These are phyloP conservation scores for Sander vitreus DNA, from an alignment of 2,113 vertebrate genomes.

Conservation along the genomic window DNA sequence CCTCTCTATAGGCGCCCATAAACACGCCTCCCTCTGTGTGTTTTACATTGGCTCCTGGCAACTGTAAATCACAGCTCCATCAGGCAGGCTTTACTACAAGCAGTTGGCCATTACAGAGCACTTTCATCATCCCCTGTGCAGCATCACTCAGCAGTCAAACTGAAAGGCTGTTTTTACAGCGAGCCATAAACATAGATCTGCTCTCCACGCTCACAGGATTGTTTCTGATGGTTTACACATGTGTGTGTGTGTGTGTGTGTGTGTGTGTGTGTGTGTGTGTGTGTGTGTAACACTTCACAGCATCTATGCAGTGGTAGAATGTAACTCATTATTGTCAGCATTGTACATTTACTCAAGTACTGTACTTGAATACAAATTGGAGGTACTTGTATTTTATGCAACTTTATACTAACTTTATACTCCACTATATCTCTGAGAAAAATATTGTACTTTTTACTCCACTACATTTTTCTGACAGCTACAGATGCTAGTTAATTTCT, in stretches of 20 bases:
- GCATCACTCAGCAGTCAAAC: slow-evolving; percentile 56
- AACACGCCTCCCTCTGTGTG: slow-evolving; percentile 21
- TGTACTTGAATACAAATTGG: not conserved
- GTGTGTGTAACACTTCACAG: slow-evolving; percentile 15
- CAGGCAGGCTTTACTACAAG: slow-evolving; percentile 55
- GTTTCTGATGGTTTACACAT: slow-evolving; percentile 62
- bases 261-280: not conserved
- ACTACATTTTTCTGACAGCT: too few relatives aligned
- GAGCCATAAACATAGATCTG: slow-evolving; percentile 26
- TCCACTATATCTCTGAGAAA: not conserved
- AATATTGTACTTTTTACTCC: not conserved
- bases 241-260: not conserved
- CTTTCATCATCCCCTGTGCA: slow-evolving; percentile 59
- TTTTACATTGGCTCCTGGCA: slow-evolving; percentile 53
- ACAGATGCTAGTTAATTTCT: not conserved
- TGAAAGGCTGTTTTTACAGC: slow-evolving; percentile 72
- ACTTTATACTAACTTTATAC: not conserved
- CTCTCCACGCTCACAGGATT: slow-evolving; percentile 17
- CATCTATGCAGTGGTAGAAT: not conserved
- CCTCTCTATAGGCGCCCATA: slow-evolving; percentile 35
- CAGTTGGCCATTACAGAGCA: slow-evolving; percentile 50
- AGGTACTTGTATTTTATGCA: not conserved
- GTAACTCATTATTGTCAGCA: not conserved
- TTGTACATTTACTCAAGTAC: not conserved
- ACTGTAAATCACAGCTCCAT: slow-evolving; percentile 61